Percentiles rank a stretch among this genome's conserved stretches.
Conservation (phyloP, 2,797 vertebrate species). For the Cynopterus sphinx region DNA sequence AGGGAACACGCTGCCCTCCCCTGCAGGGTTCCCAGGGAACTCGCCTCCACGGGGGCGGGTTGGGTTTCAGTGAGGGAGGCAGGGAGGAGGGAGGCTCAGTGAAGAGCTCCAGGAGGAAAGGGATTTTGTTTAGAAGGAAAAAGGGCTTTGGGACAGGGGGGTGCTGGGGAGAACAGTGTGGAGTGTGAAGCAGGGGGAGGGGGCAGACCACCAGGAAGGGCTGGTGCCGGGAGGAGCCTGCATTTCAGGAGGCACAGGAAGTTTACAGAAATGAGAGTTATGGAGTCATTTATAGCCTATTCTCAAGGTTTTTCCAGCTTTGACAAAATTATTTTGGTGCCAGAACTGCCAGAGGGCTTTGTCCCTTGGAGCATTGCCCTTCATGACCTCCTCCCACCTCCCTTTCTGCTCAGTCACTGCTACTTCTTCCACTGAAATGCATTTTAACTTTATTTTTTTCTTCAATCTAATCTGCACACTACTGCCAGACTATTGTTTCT, state of each 20-base stretch:
- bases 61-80: not conserved
- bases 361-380: not conserved
- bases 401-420: not conserved
- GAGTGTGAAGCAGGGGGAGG: not conserved
- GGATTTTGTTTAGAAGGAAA: not conserved
- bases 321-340: not conserved
- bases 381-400: not conserved
- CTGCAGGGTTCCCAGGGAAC: not conserved
- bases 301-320: conserved; percentile 23
- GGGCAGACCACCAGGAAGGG: not conserved
- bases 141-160: not conserved
- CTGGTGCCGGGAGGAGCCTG: not conserved
- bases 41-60: not conserved
- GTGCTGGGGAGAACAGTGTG: not conserved
- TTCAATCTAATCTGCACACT: not conserved
- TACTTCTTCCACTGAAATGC: not conserved
- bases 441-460: not conserved
- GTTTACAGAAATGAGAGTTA: not conserved
- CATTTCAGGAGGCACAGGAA: not conserved
- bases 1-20: not conserved
- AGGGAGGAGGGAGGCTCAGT: not conserved
- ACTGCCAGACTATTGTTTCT: not conserved
- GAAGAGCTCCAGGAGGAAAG: not conserved
- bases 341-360: not conserved
- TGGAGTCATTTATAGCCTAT: not conserved